phyloP scores from a whole-genome alignment of 2,113 vertebrate species.

The Odontophorus gujanensis region DNA sequence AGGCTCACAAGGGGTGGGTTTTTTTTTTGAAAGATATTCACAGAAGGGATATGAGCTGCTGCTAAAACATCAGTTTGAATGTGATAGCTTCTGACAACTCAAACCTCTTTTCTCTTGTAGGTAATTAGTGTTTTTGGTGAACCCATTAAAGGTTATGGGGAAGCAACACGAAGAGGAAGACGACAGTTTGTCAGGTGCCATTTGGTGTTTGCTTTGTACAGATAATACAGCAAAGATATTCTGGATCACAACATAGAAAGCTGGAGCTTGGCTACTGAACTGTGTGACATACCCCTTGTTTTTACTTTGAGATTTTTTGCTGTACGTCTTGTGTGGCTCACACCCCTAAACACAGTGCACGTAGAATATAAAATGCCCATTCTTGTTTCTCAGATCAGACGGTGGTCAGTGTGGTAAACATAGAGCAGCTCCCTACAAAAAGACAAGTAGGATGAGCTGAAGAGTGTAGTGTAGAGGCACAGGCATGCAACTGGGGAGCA shows the following conservation, averaged over 20 bases:
- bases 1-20: not conserved
- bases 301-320: not conserved
- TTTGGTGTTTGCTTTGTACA: not conserved
- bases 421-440: not conserved
- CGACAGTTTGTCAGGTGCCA: constrained; percentile 91
- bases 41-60: not conserved
- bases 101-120: constrained; percentile 70
- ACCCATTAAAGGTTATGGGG: constrained; percentile 91
- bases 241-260: not conserved
- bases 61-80: not conserved
- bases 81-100: not conserved
- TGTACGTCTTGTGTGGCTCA: not conserved
- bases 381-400: not conserved
- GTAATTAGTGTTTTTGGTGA: constrained; percentile 90
- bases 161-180: constrained; percentile 88
- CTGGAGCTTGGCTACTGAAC: not conserved
- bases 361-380: not conserved
- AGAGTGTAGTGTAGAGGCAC: not conserved
- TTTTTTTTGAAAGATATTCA: not conserved
- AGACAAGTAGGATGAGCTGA: not conserved
- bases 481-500: not conserved
- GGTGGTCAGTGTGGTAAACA: not conserved
- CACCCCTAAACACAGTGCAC: not conserved
- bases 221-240: not conserved
- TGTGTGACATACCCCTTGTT: accelerated